Evolutionary conservation across 1,140 invertebrate genomes (phyloP), one percentile per base, ranked within the genome.

Genomic region (Psilanteris sp.): DNA sequence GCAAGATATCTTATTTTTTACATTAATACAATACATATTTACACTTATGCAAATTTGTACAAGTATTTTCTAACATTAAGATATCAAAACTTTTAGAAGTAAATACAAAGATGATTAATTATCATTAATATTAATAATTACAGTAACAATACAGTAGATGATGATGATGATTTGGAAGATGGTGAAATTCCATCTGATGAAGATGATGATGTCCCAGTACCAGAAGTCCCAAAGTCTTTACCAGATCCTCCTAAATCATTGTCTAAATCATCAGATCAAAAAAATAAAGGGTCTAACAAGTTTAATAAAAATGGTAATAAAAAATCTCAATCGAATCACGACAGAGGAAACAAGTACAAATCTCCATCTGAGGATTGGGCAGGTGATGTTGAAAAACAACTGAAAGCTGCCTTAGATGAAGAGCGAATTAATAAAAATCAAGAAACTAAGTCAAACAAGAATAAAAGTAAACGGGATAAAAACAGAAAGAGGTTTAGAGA

Each of bases 351-450:
- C 36, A 86, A 88, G 10, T 86, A 86, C 27, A 88, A 89, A 59
- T 81, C 76, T 71, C 82, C 87, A 11, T 89, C 91, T 78, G 93
- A 94, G 78, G 93, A 95, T 86, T 94, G 93, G 88, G 93, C 93
- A 27, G 91, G 91, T 14, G 92, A 92, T 83, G 92, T 94, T 71
- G 93, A 94, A 79, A 94, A 94, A 15, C 36, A 83, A 91, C 93
- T 94, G 32, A 91, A 91, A 37, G 92, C 91, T 68, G 93, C 91
- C 3, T 76, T 91, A 52, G 88, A 89, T 3, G 90, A 90, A 39
- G 89, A 91, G 46, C 81, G 83, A 39, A 68, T 70, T 9, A 27
- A 9, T 0, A 73, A 78, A 41, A 59, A 71, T 84, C 92, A 84
- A 89, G 91, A 85, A 86, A 89, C 83, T 88, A 90, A 72, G 84